phyloP scores from a whole-genome alignment of 2,113 vertebrate genomes.

The Neogale vison region DNA sequence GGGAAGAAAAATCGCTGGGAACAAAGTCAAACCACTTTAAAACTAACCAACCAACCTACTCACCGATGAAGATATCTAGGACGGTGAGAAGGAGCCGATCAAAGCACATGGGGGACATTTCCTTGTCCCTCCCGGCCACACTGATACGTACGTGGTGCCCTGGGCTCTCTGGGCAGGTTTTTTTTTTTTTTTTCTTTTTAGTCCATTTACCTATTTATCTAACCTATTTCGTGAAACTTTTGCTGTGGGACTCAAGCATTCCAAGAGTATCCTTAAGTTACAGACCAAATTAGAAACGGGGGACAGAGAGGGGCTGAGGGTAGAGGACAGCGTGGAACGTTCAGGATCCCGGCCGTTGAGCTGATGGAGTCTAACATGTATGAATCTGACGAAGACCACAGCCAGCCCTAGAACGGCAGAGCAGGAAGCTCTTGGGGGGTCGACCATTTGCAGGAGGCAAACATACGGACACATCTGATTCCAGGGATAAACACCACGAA shows the following conservation, averaged over 20 bases:
- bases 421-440: neutral
- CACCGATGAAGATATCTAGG: neutral
- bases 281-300: constrained; percentile 33
- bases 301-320: neutral
- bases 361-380: neutral
- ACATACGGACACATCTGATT: neutral
- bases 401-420: neutral
- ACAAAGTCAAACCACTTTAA: neutral
- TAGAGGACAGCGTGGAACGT: neutral
- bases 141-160: neutral
- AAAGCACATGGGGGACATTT: neutral
- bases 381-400: neutral
- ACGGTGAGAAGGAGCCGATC: neutral
- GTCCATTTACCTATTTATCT: constrained; percentile 44
- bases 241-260: constrained; percentile 37
- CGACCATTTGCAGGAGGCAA: neutral
- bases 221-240: constrained; percentile 11
- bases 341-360: neutral
- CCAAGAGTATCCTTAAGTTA: constrained; percentile 39
- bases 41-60: neutral
- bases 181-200: neutral
- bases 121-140: neutral
- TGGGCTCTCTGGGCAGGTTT: neutral
- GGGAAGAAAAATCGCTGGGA: neutral
- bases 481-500: neutral